Conservation (phyloP, 2,113 vertebrate genomes). For the Uria aalge region DNA sequence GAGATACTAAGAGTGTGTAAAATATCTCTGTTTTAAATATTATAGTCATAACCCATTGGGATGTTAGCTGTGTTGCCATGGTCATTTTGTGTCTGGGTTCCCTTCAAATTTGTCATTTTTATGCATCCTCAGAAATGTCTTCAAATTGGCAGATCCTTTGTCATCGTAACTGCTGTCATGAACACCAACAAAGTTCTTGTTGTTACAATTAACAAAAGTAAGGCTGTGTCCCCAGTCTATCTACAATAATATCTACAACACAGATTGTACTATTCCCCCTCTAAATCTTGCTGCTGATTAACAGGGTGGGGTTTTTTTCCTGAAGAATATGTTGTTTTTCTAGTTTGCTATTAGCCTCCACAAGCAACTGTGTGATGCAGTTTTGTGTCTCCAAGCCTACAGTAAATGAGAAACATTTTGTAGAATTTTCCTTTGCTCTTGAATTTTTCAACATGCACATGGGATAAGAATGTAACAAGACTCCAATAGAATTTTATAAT, state of each 20-base stretch:
- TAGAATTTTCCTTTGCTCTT: constrained; percentile 40
- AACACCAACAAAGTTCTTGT: not conserved
- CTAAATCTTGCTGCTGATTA: not conserved
- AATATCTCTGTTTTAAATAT: not conserved
- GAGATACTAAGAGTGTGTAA: not conserved
- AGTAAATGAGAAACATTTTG: constrained; percentile 49
- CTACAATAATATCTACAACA: not conserved
- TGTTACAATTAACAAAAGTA: not conserved
- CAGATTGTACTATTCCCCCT: not conserved
- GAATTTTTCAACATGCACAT: constrained; percentile 52
- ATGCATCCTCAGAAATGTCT: not conserved
- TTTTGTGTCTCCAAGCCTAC: constrained; percentile 31
- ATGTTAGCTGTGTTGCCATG: not conserved
- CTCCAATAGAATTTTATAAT: constrained; percentile 59
- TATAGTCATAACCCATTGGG: not conserved
- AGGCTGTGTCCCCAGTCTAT: not conserved
- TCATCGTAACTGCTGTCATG: not conserved
- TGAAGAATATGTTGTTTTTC: not conserved
- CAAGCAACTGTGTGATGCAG: not conserved
- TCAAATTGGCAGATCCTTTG: not conserved
- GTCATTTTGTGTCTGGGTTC: not conserved
- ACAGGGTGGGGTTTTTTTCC: not conserved
- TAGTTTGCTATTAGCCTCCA: constrained; percentile 6
- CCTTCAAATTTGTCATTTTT: not conserved
- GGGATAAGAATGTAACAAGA: constrained; percentile 53